These are phyloP conservation scores for Jordanella pulchra DNA, from an alignment of 2,797 vertebrate species.

Conservation along the genomic window DNA sequence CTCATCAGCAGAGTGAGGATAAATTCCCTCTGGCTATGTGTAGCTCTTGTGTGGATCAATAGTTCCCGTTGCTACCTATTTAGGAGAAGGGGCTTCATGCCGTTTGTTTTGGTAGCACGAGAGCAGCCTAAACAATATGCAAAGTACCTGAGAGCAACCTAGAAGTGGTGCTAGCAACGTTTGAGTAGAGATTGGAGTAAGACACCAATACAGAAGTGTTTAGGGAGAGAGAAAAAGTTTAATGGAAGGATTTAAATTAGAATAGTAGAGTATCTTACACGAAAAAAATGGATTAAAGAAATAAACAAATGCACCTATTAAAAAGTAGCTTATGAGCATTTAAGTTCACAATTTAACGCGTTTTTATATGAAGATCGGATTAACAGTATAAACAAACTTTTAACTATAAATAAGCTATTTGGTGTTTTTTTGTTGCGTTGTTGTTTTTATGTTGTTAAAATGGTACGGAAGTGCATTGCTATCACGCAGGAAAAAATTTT, in stretches of 20 bases:
- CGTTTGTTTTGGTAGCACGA: conserved; percentile 65
- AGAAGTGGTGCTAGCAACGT: not conserved
- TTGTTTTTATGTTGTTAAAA: not conserved
- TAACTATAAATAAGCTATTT: not conserved
- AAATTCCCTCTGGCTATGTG: conserved; percentile 53
- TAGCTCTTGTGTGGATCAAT: conserved; percentile 58
- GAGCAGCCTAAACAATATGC: conserved; percentile 43
- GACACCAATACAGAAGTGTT: not conserved
- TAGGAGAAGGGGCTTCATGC: conserved; percentile 50
- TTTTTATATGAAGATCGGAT: not conserved
- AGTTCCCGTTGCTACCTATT: conserved; percentile 51
- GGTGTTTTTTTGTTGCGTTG: not conserved
- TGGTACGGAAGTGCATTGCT: not conserved
- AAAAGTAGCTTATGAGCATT: not conserved
- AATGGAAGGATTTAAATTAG: not conserved
- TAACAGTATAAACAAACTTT: too few relatives aligned
- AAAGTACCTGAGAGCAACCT: conserved; percentile 33
- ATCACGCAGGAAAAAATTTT: too few relatives aligned
- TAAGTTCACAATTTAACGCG: not conserved
- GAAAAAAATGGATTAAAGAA: not conserved
- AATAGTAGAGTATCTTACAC: not conserved
- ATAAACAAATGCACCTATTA: not conserved
- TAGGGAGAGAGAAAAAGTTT: not conserved
- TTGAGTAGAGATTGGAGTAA: not conserved
- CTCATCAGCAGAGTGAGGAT: conserved; percentile 44